phyloP scores from a whole-genome alignment of 2,888 invertebrate genomes.

The Parthenolecanium corni region DNA sequence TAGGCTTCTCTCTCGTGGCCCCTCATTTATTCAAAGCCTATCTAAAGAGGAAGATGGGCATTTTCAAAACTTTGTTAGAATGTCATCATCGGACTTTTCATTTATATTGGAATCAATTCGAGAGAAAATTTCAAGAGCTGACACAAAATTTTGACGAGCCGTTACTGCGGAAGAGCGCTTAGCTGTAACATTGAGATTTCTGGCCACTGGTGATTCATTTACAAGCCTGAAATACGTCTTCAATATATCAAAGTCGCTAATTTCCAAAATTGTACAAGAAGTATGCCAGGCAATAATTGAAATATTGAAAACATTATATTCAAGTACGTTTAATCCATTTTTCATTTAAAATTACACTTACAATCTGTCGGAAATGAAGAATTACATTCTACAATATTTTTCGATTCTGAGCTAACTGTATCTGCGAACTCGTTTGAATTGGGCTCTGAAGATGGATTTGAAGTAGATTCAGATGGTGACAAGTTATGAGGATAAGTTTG shows the following conservation, averaged over 20 bases:
- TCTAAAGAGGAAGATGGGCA: not conserved
- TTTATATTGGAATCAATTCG: not conserved
- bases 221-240: constrained; percentile 30
- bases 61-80: not conserved
- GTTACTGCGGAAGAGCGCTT: constrained; percentile 27
- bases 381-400: too few relatives aligned
- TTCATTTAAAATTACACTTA: not conserved
- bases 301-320: constrained; percentile 20
- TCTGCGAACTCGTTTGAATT: too few relatives aligned
- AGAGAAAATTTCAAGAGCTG: not conserved
- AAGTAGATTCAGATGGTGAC: too few relatives aligned
- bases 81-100: not conserved
- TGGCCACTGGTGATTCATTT: constrained; percentile 31
- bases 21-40: not conserved
- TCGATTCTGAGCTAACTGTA: too few relatives aligned
- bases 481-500: too few relatives aligned
- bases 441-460: too few relatives aligned
- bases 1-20: not conserved
- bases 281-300: constrained; percentile 31
- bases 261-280: constrained; percentile 29
- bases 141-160: constrained; percentile 2
- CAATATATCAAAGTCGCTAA: constrained; percentile 31
- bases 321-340: not conserved
- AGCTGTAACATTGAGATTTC: constrained; percentile 30
- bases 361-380: not conserved